Conservation (phyloP, 1,140 invertebrate species). For the Lanistes nyassanus region DNA sequence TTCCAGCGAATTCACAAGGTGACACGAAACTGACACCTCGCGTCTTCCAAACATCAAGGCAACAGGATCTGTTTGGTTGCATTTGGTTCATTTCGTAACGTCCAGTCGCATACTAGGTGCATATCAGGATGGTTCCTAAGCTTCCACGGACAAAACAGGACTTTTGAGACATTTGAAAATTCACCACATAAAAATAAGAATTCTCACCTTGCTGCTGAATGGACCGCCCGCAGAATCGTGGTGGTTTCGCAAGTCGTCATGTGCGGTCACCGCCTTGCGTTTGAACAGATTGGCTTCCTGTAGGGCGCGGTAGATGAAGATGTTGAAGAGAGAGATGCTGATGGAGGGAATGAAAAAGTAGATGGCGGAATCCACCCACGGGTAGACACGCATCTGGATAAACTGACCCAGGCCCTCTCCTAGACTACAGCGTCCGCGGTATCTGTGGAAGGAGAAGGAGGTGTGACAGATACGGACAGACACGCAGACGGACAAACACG, state of each 20-base stretch:
- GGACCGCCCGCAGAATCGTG: no score
- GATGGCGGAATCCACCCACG: constrained; percentile 13
- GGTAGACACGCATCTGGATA: constrained; percentile 2
- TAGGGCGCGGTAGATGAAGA: not conserved
- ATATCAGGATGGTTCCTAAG: not conserved
- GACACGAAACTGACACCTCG: no score
- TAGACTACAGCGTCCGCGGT: not conserved
- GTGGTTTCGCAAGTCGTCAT: no score
- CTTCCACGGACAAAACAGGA: not conserved
- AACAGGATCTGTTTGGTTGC: not conserved
- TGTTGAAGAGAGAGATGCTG: not conserved
- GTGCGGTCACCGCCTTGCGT: not conserved
- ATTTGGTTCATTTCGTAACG: no score
- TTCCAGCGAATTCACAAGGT: no score
- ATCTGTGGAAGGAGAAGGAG: not conserved
- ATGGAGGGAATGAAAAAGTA: constrained; percentile 13
- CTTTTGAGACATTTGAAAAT: no score
- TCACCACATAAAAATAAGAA: not conserved
- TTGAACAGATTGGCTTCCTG: not conserved
- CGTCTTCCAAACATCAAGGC: not conserved
- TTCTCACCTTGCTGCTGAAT: no score
- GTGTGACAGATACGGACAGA: not conserved
- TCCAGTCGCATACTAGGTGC: no score
- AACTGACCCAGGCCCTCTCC: not conserved
- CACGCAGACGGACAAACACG: not conserved